Evolutionary conservation across 2,797 vertebrate species (phyloP), one percentile per base, ranked within the genome.

Genomic region (Argentina silus): DNA sequence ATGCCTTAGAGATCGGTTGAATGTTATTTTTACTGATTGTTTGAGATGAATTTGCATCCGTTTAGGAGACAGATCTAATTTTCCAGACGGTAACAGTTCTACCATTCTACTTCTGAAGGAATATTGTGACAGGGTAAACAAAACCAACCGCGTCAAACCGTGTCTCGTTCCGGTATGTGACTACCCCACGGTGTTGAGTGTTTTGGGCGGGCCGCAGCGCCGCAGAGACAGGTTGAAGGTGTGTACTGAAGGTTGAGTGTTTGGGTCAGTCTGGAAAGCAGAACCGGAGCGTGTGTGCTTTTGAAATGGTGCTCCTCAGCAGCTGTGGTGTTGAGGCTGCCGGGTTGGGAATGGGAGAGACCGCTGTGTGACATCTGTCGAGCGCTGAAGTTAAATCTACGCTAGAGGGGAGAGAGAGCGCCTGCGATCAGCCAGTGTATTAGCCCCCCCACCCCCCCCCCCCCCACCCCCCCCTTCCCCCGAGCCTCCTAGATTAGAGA

Each of bases 301-400:
- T 91, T 83, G 70, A 79, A 89, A 93, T 90, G 86, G 88, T 85
- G 85, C 88, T 91, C 92, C 88, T 91, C 92, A 92, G 88, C 92
- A 93, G 90, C 92, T 60, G 57, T 72, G 65, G 21, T 69, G 65
- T 61, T 42, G 23, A 42, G 77, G 83, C 82, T 44, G 9, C 67
- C 75, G 70, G 83, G 65, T 63, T 63, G 81, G 87, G 83, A 89
- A 79, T 87, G 72, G 77, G 83, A 76, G 75, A 88, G 76, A 83
- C 84, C 83, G 88, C 82, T 65, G 19, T 76, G 62, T 56, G 87
- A 93, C 91, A 93, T 93, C 91, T 93, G 91, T 81, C 47, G 12
- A 77, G 81, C 69, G 64, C 83, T 70, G 75, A 78, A 81, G 82
- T 75, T 85, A 81, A 77, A 85, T 83, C 81, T 65, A 63, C 81